These are phyloP conservation scores for Tribolium freemani DNA, from an alignment of 2,888 invertebrate species.

Conservation along the genomic window DNA sequence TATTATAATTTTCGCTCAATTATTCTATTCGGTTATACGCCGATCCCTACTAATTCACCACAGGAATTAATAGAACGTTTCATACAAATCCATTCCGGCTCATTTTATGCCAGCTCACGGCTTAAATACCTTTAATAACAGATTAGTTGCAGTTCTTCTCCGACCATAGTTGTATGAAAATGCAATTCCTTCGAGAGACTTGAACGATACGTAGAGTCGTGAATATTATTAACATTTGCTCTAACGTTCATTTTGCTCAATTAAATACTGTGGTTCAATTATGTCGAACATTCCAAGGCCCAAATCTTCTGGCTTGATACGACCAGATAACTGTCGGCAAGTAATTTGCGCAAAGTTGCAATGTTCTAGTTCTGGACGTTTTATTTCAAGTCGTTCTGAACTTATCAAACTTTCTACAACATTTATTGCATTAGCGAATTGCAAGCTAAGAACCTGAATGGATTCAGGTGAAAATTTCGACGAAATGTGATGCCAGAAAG, in stretches of 20 bases:
- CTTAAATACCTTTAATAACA: conserved; percentile 6
- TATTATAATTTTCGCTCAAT: background rate
- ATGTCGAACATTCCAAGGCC: background rate
- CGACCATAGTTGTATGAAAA: background rate
- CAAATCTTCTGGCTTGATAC: background rate
- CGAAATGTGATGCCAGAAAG: no score
- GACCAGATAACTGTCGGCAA: background rate
- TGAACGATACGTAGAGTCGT: background rate
- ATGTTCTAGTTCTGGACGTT: background rate
- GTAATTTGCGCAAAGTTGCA: background rate
- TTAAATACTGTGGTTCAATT: conserved; percentile 4
- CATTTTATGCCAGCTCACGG: conserved; percentile 10
- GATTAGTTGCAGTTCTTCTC: conserved; percentile 1
- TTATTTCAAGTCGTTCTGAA: background rate
- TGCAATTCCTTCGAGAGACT: background rate
- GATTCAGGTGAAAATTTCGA: background rate
- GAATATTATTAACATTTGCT: conserved; percentile 23
- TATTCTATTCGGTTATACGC: background rate
- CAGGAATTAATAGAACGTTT: conserved; percentile 11
- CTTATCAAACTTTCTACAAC: background rate
- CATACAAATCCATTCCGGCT: conserved; percentile 4
- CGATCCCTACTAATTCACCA: background rate
- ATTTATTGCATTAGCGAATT: background rate
- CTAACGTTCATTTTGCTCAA: conserved; percentile 15
- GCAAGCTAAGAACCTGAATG: background rate